Percentiles rank a stretch among this genome's conserved stretches.
phyloP scores from a whole-genome alignment of 2,888 invertebrate species.

The Sarcophaga variegata region DNA sequence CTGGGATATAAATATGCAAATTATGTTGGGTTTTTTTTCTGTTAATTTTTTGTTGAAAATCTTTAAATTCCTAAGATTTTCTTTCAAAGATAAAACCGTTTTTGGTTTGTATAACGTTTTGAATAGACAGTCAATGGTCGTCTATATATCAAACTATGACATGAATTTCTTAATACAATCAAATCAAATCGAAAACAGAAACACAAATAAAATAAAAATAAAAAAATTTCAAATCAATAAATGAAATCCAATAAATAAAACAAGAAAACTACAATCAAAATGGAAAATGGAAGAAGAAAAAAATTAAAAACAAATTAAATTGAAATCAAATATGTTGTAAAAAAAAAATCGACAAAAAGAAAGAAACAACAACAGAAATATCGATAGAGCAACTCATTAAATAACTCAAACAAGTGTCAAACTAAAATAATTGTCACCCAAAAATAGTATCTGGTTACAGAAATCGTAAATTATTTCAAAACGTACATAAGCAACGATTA shows the following conservation, averaged over 20 bases:
- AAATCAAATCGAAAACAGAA: slow-evolving; percentile 1
- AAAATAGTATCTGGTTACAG: slow-evolving; percentile 70
- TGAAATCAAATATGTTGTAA: slow-evolving; percentile 7
- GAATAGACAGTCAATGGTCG: background rate
- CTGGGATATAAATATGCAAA: slow-evolving; percentile 48
- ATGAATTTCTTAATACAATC: slow-evolving; percentile 52
- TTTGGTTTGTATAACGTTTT: background rate
- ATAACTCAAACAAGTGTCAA: slow-evolving; percentile 73
- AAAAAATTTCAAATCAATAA: slow-evolving; percentile 48
- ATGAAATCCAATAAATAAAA: slow-evolving; percentile 28
- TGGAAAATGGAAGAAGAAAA: slow-evolving; percentile 26
- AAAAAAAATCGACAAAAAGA: slow-evolving; percentile 22
- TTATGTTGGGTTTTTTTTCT: background rate
- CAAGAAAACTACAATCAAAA: slow-evolving; percentile 1
- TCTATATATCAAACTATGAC: slow-evolving; percentile 59
- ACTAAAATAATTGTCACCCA: slow-evolving; percentile 73
- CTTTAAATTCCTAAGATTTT: slow-evolving; percentile 30
- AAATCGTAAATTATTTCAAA: slow-evolving; percentile 68
- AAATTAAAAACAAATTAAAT: slow-evolving; percentile 50
- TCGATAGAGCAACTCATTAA: slow-evolving; percentile 69
- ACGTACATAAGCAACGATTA: slow-evolving; percentile 51
- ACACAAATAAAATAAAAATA: slow-evolving; percentile 48
- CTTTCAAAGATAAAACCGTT: slow-evolving; percentile 36
- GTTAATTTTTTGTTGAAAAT: too few species aligned
- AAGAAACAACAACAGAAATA: slow-evolving; percentile 30